These are phyloP conservation scores for Heliconius congener DNA, from an alignment of 1,140 invertebrate genomes.

Conservation along the genomic window DNA sequence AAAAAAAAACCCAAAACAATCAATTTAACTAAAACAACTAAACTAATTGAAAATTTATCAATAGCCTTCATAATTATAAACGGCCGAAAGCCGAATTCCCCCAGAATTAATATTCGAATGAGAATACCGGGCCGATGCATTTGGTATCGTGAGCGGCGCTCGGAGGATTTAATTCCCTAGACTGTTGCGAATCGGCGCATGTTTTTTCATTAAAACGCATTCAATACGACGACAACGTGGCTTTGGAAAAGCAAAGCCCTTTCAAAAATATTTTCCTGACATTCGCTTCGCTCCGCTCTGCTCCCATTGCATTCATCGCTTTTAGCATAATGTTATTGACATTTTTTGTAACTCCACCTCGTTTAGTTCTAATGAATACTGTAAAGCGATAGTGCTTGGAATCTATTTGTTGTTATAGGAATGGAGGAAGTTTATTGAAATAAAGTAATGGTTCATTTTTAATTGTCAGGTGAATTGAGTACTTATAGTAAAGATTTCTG, in stretches of 20 bases:
- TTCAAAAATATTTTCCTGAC: conserved; percentile 77
- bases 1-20: not conserved
- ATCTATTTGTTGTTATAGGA: not conserved
- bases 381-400: conserved; percentile 13
- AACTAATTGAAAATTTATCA: conserved; percentile 59
- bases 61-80: conserved; percentile 58
- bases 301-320: conserved; percentile 63
- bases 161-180: conserved; percentile 78
- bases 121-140: conserved; percentile 74
- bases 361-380: conserved; percentile 24
- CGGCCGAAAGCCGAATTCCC: conserved; percentile 53
- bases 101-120: conserved; percentile 76
- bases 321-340: conserved; percentile 63
- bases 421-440: not conserved
- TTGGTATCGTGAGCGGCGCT: conserved; percentile 65
- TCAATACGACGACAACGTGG: conserved; percentile 78
- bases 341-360: conserved; percentile 23
- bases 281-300: conserved; percentile 67
- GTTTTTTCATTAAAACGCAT: conserved; percentile 82
- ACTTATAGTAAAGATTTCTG: too few relatives aligned
- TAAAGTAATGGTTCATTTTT: not conserved
- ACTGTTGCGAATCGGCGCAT: conserved; percentile 79
- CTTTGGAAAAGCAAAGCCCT: conserved; percentile 77
- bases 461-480: not conserved
- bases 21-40: not conserved